Conservation (phyloP, 2,113 vertebrate genomes). For the Phycodurus eques region DNA sequence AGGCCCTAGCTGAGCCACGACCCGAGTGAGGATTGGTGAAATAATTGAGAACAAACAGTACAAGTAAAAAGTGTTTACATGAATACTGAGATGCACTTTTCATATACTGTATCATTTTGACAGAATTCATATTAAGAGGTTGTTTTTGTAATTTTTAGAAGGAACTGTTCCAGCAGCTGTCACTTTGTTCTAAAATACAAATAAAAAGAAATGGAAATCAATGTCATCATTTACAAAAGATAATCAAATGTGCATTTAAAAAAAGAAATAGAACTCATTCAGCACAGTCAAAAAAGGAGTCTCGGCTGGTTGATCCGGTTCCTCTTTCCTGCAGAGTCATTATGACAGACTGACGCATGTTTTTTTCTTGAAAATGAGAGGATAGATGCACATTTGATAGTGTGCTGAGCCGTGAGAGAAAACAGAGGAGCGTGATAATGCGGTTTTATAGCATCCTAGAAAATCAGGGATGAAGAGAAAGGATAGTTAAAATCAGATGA, state of each 20-base stretch:
- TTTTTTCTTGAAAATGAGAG: slow-evolving; percentile 64
- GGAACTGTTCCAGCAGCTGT: slow-evolving; percentile 46
- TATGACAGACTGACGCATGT: slow-evolving; percentile 69
- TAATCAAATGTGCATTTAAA: slow-evolving; percentile 31
- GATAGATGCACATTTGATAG: slow-evolving; percentile 61
- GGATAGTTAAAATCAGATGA: slow-evolving; percentile 40
- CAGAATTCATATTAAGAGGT: slow-evolving; percentile 2
- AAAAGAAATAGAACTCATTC: slow-evolving; percentile 35
- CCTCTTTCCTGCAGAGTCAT: slow-evolving; percentile 60
- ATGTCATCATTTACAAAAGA: slow-evolving; percentile 48
- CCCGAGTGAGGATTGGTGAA: too few relatives aligned
- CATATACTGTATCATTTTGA: too few relatives aligned
- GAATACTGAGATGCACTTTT: not conserved
- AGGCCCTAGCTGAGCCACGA: too few relatives aligned
- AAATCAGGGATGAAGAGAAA: slow-evolving; percentile 41
- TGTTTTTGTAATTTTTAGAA: slow-evolving; percentile 42
- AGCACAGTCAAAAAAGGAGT: slow-evolving; percentile 15
- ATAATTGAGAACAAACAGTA: too few relatives aligned
- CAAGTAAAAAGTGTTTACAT: not conserved
- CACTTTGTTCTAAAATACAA: slow-evolving; percentile 48
- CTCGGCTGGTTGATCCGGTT: slow-evolving; percentile 33
- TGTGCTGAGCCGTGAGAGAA: slow-evolving; percentile 41
- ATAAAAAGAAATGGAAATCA: slow-evolving; percentile 50
- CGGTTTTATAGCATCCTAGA: slow-evolving; percentile 46
- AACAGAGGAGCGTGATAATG: slow-evolving; percentile 37